Evolutionary conservation across 2,888 invertebrate species (phyloP).

Genomic region (Synanthedon myopaeformis): DNA sequence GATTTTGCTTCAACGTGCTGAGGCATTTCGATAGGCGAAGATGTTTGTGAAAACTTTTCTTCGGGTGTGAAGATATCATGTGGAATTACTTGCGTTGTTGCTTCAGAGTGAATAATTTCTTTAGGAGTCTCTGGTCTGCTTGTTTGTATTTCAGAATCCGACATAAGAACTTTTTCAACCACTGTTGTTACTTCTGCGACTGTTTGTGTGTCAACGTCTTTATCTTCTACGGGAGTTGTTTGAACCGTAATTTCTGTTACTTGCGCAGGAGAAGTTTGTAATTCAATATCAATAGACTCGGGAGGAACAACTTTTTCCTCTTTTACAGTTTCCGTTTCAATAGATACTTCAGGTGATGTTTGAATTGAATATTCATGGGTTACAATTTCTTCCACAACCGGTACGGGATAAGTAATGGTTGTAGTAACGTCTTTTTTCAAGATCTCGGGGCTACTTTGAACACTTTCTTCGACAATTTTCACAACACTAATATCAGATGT

Average conservation of each 20-base stretch:
- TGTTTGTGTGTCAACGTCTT: conserved; percentile 53
- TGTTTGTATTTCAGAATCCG: conserved; percentile 54
- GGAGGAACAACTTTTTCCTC: conserved; percentile 26
- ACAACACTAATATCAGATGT: conserved; percentile 70
- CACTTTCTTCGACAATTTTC: conserved; percentile 75
- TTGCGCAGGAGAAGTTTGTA: conserved; percentile 68
- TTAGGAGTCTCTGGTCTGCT: conserved; percentile 47
- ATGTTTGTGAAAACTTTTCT: conserved; percentile 66
- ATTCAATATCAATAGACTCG: conserved; percentile 43
- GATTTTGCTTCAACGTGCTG: conserved; percentile 22
- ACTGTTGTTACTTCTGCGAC: conserved; percentile 28
- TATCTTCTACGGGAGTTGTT: conserved; percentile 68
- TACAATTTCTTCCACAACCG: conserved; percentile 70
- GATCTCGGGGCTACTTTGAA: conserved; percentile 64
- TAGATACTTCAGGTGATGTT: conserved; percentile 66
- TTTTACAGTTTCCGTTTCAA: conserved; percentile 43
- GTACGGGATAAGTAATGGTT: conserved; percentile 68
- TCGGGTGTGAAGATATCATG: conserved; percentile 42
- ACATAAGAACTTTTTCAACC: conserved; percentile 44
- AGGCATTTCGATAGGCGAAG: conserved; percentile 31
- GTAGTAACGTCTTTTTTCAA: conserved; percentile 57
- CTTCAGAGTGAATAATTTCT: conserved; percentile 53
- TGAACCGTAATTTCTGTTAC: conserved; percentile 69
- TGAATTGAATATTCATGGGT: conserved; percentile 70
- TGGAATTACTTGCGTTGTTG: conserved; percentile 65